Percentiles rank a stretch among this genome's conserved stretches.
These are phyloP conservation scores for Premnoplex brunnescens DNA, from an alignment of 2,797 vertebrate species.

Conservation along the genomic window DNA sequence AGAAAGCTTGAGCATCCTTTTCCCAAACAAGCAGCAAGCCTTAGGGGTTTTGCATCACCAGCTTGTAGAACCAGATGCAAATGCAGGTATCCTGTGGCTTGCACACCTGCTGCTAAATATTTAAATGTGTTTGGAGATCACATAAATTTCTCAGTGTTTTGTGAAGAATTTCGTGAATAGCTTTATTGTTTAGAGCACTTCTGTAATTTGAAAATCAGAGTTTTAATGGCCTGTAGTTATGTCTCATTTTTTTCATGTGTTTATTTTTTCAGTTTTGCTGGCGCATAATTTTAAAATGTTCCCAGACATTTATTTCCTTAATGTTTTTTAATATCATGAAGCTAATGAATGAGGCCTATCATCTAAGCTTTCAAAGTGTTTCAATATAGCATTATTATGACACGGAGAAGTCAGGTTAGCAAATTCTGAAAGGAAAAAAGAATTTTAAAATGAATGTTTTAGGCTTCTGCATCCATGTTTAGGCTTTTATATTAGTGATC, in stretches of 20 bases:
- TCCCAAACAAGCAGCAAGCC: slow-evolving; percentile 29
- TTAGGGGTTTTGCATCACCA: slow-evolving; percentile 35
- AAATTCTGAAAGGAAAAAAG: not conserved
- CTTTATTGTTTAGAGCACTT: not conserved
- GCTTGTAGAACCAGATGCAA: slow-evolving; percentile 68
- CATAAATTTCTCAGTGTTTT: slow-evolving; percentile 47
- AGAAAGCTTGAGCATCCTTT: slow-evolving; percentile 9
- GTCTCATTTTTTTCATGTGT: not conserved
- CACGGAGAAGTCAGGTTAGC: not conserved
- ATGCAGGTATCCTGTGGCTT: slow-evolving; percentile 57
- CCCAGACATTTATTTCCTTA: not conserved
- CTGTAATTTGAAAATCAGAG: slow-evolving; percentile 16
- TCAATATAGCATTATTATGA: rapidly evolving
- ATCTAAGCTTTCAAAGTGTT: not conserved
- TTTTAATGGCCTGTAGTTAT: not conserved
- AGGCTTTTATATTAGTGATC: not conserved
- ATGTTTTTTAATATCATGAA: not conserved
- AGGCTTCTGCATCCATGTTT: not conserved
- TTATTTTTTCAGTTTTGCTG: not conserved
- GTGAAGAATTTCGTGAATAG: not conserved
- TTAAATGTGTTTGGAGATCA: slow-evolving; percentile 55
- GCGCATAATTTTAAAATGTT: not conserved
- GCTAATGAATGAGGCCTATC: not conserved
- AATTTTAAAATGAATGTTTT: not conserved
- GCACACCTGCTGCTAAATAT: slow-evolving; percentile 65